Evolutionary conservation across 1,140 invertebrate genomes (phyloP).

Genomic region (Drosophila oshimai): DNA sequence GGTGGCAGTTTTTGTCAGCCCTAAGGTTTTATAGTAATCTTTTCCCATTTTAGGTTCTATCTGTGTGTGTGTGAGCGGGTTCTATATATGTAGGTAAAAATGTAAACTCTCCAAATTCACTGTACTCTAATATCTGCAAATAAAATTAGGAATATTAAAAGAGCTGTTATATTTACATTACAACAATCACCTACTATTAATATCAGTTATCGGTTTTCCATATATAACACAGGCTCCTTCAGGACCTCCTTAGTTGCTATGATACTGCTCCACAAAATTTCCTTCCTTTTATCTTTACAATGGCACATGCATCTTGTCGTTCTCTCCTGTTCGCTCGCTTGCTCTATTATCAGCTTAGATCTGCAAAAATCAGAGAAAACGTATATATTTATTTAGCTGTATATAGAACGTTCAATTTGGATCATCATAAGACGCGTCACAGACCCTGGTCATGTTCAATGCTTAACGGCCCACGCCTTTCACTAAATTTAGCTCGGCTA

Average conservation of each 20-base stretch:
- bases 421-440: conserved; percentile 55
- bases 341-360: conserved; percentile 42
- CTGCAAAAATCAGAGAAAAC: conserved; percentile 10
- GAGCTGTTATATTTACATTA: not conserved
- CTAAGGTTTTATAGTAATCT: conserved; percentile 98
- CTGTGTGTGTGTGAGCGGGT: conserved; percentile 33
- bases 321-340: conserved; percentile 33
- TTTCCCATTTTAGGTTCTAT: conserved; percentile 91
- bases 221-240: conserved; percentile 41
- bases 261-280: conserved; percentile 61
- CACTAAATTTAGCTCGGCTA: conserved; percentile 59
- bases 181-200: conserved; percentile 10
- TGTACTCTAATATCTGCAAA: conserved; percentile 39
- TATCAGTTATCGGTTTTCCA: conserved; percentile 48
- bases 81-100: conserved; percentile 14
- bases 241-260: conserved; percentile 58
- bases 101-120: conserved; percentile 25
- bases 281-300: conserved; percentile 45
- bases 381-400: conserved; percentile 16
- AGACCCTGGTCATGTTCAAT: conserved; percentile 70
- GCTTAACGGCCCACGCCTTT: conserved; percentile 66
- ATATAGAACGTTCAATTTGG: conserved; percentile 48
- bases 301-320: conserved; percentile 73
- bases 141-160: not conserved
- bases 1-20: conserved; percentile 91